Base-by-base conservation (phyloP, 2,888 invertebrate genomes). In the Heliconius erato region DNA sequence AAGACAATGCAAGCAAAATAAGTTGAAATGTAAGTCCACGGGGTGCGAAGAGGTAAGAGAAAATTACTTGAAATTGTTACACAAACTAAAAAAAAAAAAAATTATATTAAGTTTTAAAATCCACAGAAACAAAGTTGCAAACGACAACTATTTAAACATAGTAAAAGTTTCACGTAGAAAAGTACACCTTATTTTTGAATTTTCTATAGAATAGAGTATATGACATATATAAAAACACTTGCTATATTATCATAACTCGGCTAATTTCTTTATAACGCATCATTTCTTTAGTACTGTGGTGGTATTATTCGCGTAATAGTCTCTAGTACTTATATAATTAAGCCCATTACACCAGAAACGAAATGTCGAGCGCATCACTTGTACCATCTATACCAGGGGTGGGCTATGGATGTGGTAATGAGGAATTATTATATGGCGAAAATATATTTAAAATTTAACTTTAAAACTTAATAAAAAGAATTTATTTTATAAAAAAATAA, bases 351-450 rank as follows among this genome's bases (percentile, higher is more conserved):
- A 84, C 83, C 83, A 89, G 89, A 90, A 91, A 91, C 90, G 90
- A 91, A 91, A 90, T 88, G 86, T 86, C 85, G 85, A 84, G 83
- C 84, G 85, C 88, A 87, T 91, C 88, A 91, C 90, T 91, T 92
- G 90, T 89, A 88, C 88, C 88, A 84, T 86, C 84, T 82, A 83
- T 59, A 79, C 32, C 85, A 87, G 87, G 87, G 87, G 67, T 88
- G 76, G 76, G n/a, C 14, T n/a, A 59, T 59, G 14, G 14, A 63
- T n/a, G 14, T 72, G 44, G 44, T 28, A 4, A 28, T 14, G 28
- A 6, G 2, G 28, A 6, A 63, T 9, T 59, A 14, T 49, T 49
- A 49, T 49, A 14, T 12, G 49, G 49, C 49, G 49, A 54, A 63
- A 63, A 63, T 28, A 65, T 26, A 3, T 11, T 63, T 63, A 11